Evolutionary conservation across 2,113 vertebrate species (phyloP), one percentile per base, ranked within the genome.

Genomic region (Cyanistes caeruleus): DNA sequence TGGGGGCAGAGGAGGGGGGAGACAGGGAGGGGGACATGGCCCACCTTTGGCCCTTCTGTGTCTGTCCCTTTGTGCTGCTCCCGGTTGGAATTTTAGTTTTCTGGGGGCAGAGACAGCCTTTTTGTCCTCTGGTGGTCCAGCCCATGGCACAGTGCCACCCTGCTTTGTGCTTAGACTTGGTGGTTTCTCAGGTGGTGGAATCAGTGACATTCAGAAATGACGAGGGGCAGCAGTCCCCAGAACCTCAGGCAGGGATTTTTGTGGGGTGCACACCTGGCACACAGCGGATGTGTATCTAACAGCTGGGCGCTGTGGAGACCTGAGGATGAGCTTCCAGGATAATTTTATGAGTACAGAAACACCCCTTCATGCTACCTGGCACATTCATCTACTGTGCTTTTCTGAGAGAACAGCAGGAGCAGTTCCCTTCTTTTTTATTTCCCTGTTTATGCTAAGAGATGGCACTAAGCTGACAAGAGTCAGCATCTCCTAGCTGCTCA

Each of bases 21-120:
- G 11, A 17, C 5, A 20, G 43, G 58, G 33, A 0, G 0, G 2
- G 4, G 25, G 4, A 33, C 13, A 6, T n/a, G 31, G 15, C 10
- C 5, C 46, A 39, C 9, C 15, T 37, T 41, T 74, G 25, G 16
- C 11, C n/a, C 31, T 33, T 63, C 23, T 43, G 23, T 86, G 4
- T 49, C 39, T 35, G 31, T 7, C 30, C 10, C 16, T 82, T 19
- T 21, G 60, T 55, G 52, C 7, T 78, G 33, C 19, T 74, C 5
- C 15, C 30, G 20, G 15, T 22, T 30, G 30, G 37, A 74, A 41
- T 43, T 81, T 59, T 43, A 33, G 7, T 3, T 56, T 74, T 64
- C n/a, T 8, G 6, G 28, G 28, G 9, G 3, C 14, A 80, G 15
- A 22, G 20, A 20, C 28, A 15, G 20, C 10, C 28, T 63, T 81